Base-by-base conservation (phyloP, 2,888 invertebrate genomes). In the Drosophila hamatofila region DNA sequence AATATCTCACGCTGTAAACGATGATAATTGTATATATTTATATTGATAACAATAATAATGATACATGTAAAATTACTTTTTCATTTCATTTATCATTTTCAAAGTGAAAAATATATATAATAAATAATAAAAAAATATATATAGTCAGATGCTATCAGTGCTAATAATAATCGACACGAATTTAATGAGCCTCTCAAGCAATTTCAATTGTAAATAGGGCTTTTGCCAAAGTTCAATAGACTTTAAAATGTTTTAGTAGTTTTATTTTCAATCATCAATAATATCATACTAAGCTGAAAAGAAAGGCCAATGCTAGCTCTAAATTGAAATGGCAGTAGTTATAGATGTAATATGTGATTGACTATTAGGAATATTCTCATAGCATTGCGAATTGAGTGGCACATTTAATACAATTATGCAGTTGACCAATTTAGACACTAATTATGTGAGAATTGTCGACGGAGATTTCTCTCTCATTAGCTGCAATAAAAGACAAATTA, bases 361-460 rank as follows among this genome's bases (percentile, higher is more conserved):
- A 3, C 2, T 23, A 37, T 39, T 14, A 33, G 48, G 44, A 37
- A 18, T 16, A 61, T 63, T 52, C 27, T n/a, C 6, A 37, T 25
- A 39, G 3, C 7, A 37, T 52, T 35, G 21, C 12, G 35, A 62
- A 70, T 66, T 65, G 63, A 55, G 72, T 55, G 72, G 72, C 49
- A 74, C 64, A 86, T 83, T 78, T 86, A 72, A 83, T 52, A 49
- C 49, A 75, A 83, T 78, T 81, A 75, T 83, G 84, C 41, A 49
- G 55, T 68, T 70, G 71, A 65, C 30, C 70, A 78, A 78, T 71
- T 78, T 60, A 82, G 66, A 62, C 55, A 49, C 67, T 59, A 61
- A 75, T 67, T 78, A 64, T 71, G 63, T 54, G 58, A 62, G 39
- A 51, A 72, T 57, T 64, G 63, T 49, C 61, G 60, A 46, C 63